A percentile compares a stretch with the other conserved stretches of the same genome.
Evolutionary conservation across 2,888 invertebrate genomes (phyloP).

Genomic region (Oasisia sp.): DNA sequence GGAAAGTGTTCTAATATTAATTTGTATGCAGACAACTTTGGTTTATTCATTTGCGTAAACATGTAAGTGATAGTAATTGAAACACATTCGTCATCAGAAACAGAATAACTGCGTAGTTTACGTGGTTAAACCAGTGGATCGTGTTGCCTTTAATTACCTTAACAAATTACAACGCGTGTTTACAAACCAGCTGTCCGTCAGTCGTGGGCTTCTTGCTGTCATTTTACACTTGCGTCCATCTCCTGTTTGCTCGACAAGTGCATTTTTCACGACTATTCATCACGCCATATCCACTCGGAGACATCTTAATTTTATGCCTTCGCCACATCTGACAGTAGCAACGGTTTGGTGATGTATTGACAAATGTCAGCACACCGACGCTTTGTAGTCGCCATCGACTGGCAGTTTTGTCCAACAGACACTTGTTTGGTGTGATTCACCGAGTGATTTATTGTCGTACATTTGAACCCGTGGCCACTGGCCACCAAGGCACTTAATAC

Average conservation of each 20-base stretch:
- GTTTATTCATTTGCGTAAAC: no score
- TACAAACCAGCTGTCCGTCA: background rate
- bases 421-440: no score
- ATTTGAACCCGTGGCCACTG: background rate
- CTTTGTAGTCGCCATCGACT: background rate
- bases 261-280: constrained; percentile 14
- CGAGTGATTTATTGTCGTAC: background rate
- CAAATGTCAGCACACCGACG: background rate
- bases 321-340: background rate
- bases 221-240: background rate
- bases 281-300: background rate
- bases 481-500: background rate
- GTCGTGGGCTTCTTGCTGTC: background rate
- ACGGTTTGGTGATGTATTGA: background rate
- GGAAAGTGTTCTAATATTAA: no score
- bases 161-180: background rate
- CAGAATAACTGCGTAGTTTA: background rate
- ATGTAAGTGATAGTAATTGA: background rate
- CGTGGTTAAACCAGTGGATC: background rate
- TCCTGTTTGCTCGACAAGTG: background rate
- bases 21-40: no score
- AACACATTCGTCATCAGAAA: background rate
- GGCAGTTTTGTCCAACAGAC: background rate
- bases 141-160: background rate
- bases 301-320: constrained; percentile 9